A percentile compares a stretch with the other conserved stretches of the same genome.
These are phyloP conservation scores for Grammomys surdaster DNA, from an alignment of 2,113 vertebrate genomes.

Conservation along the genomic window DNA sequence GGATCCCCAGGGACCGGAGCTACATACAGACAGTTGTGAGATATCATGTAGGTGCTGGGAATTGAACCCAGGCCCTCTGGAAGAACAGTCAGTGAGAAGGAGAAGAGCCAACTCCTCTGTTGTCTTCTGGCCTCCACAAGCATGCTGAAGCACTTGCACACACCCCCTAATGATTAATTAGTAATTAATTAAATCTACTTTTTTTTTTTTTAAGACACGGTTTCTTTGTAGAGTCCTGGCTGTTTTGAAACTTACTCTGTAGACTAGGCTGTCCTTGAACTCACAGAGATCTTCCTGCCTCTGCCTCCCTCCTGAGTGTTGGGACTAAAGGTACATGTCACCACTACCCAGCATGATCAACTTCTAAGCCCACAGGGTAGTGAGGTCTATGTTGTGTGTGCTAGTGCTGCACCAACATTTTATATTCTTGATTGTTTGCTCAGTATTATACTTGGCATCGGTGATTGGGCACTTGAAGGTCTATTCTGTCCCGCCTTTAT, in stretches of 20 bases:
- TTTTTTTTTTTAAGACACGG: background rate
- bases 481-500: background rate
- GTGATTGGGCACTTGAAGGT: constrained; percentile 1
- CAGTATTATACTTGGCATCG: constrained; percentile 16
- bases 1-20: background rate
- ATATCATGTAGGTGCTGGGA: background rate
- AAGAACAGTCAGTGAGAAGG: background rate
- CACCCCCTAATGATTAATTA: background rate
- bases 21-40: background rate
- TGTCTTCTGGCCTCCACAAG: background rate
- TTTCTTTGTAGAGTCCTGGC: background rate
- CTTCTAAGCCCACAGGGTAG: constrained; percentile 13
- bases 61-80: background rate
- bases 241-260: background rate
- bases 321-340: background rate
- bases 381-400: constrained; percentile 12
- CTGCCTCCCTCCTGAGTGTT: background rate
- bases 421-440: constrained; percentile 43
- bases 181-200: background rate
- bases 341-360: background rate
- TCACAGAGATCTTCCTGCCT: background rate
- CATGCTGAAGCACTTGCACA: background rate
- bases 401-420: background rate
- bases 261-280: background rate
- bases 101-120: background rate